Conservation (phyloP, 2,888 invertebrate species). For the Pandemis cinnamomeana region DNA sequence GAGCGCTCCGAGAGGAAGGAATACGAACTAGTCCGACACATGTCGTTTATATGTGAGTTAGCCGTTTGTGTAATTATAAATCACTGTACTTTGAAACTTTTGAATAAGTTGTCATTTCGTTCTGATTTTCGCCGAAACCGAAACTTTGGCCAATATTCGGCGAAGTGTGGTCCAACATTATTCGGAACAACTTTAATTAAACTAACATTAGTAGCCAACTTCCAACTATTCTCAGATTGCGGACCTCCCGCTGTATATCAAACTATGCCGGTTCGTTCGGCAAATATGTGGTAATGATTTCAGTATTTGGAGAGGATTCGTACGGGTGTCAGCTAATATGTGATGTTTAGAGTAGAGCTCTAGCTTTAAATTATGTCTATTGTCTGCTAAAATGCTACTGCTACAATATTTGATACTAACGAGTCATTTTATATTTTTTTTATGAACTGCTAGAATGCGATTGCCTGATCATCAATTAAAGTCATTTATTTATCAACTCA, state of each 20-base stretch:
- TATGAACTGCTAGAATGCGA: too few relatives aligned
- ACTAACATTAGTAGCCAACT: slow-evolving; percentile 48
- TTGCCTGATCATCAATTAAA: too few relatives aligned
- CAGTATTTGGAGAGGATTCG: slow-evolving; percentile 26
- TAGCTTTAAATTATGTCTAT: background rate
- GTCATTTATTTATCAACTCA: too few relatives aligned
- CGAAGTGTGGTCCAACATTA: slow-evolving; percentile 9
- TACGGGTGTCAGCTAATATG: background rate
- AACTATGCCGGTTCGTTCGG: slow-evolving; percentile 16
- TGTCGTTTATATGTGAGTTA: too few relatives aligned
- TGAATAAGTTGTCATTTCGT: background rate
- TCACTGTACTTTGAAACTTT: background rate
- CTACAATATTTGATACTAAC: too few relatives aligned
- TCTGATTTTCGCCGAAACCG: slow-evolving; percentile 6
- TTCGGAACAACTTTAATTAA: slow-evolving; percentile 52
- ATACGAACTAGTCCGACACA: too few relatives aligned
- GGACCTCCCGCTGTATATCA: slow-evolving; percentile 35
- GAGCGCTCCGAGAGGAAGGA: too few relatives aligned
- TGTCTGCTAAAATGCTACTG: background rate
- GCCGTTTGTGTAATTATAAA: background rate
- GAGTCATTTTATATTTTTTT: too few relatives aligned
- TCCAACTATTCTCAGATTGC: slow-evolving; percentile 44
- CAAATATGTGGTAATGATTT: slow-evolving; percentile 32
- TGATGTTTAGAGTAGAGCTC: background rate
- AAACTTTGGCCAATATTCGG: background rate